Conservation (phyloP, 2,797 vertebrate species). For the Enoplosus armatus region DNA sequence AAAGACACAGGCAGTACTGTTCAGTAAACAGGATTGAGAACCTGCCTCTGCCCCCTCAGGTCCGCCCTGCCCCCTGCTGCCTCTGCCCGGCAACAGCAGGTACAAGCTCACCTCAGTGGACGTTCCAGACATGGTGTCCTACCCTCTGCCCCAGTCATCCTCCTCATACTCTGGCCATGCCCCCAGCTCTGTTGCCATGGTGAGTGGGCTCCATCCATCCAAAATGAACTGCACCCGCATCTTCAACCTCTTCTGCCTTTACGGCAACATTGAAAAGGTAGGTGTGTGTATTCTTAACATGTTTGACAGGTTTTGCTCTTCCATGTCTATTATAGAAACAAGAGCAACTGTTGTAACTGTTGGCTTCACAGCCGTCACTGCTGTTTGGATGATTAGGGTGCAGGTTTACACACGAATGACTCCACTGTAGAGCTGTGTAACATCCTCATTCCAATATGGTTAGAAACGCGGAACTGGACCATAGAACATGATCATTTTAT, state of each 20-base stretch:
- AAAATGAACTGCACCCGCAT: constrained; percentile 98
- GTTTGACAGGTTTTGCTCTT: neutral
- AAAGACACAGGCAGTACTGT: neutral
- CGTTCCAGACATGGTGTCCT: constrained; percentile 93
- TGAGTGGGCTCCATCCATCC: constrained; percentile 94
- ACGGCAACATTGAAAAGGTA: constrained; percentile 99
- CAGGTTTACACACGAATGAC: neutral
- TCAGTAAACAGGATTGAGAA: neutral
- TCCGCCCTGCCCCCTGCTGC: constrained; percentile 92
- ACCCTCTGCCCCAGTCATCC: constrained; percentile 91
- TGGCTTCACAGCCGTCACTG: neutral
- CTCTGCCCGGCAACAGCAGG: constrained; percentile 90
- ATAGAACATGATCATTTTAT: neutral
- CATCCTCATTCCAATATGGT: neutral
- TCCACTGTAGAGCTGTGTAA: too few species aligned
- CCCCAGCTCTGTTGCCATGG: constrained; percentile 95
- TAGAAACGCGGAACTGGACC: neutral
- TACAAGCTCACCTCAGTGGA: constrained; percentile 93
- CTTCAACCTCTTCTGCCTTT: constrained; percentile 98
- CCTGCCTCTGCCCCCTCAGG: constrained; percentile 77
- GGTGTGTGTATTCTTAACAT: neutral
- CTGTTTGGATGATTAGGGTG: neutral
- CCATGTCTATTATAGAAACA: neutral
- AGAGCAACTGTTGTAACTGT: neutral
- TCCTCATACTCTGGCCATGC: constrained; percentile 90